phyloP scores from a whole-genome alignment of 2,797 vertebrate genomes.

The Carduelis carduelis region DNA sequence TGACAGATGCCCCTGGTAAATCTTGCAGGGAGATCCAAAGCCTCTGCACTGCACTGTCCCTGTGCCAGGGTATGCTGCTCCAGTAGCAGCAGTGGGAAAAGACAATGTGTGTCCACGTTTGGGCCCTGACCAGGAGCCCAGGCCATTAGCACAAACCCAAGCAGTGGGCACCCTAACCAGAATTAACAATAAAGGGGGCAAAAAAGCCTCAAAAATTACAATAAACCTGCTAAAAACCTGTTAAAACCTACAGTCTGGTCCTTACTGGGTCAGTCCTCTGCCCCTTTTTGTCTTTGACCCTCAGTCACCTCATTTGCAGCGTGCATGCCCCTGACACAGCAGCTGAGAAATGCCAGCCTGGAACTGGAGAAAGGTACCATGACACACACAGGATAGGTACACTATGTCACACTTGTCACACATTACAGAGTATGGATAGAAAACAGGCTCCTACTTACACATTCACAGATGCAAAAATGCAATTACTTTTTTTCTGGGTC shows the following conservation, averaged over 20 bases:
- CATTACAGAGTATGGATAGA: background rate
- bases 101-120: background rate
- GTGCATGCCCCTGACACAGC: accelerated
- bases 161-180: background rate
- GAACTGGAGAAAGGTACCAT: background rate
- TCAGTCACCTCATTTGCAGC: background rate
- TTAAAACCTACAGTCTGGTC: background rate
- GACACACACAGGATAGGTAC: background rate
- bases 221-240: background rate
- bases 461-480: background rate
- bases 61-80: background rate
- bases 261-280: background rate
- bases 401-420: background rate
- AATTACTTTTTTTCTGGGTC: background rate
- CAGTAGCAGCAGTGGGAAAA: background rate
- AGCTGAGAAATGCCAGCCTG: background rate
- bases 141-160: background rate
- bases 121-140: background rate
- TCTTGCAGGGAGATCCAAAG: background rate
- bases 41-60: background rate
- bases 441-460: background rate
- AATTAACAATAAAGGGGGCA: background rate
- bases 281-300: background rate
- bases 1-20: background rate
- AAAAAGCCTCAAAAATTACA: background rate